phyloP scores from a whole-genome alignment of 2,113 vertebrate genomes.

The Orycteropus afer region DNA sequence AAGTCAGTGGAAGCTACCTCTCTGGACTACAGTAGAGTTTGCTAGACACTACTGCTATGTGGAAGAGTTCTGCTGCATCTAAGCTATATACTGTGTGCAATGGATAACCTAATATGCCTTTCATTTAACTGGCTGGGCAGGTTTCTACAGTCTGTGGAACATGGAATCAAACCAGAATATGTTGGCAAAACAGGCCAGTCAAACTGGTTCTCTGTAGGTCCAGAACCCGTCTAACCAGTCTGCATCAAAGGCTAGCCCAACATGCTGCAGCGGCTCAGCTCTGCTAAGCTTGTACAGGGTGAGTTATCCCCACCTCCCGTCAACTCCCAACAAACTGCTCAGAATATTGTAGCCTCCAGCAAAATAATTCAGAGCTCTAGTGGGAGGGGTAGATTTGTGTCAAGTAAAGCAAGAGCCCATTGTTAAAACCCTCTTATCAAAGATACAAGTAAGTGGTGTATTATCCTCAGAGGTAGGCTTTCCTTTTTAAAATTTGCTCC shows the following conservation, averaged over 20 bases:
- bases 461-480: slow-evolving; percentile 57
- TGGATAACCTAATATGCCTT: slow-evolving; percentile 94
- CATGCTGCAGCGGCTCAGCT: slow-evolving; percentile 87
- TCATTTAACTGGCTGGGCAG: slow-evolving; percentile 94
- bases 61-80: slow-evolving; percentile 86
- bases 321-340: slow-evolving; percentile 83
- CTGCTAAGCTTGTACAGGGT: slow-evolving; percentile 78
- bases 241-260: slow-evolving; percentile 89
- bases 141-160: slow-evolving; percentile 91
- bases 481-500: slow-evolving; percentile 55
- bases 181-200: slow-evolving; percentile 91
- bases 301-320: slow-evolving; percentile 88
- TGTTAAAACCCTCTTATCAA: slow-evolving; percentile 80
- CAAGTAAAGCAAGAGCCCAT: slow-evolving; percentile 82
- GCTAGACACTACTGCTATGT: slow-evolving; percentile 78
- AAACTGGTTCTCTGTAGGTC: slow-evolving; percentile 88
- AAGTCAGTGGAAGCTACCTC: slow-evolving; percentile 82
- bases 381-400: slow-evolving; percentile 82
- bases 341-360: slow-evolving; percentile 92
- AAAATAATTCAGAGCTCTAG: slow-evolving; percentile 87
- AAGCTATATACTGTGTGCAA: slow-evolving; percentile 89
- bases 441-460: slow-evolving; percentile 69
- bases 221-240: slow-evolving; percentile 90
- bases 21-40: slow-evolving; percentile 87
- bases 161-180: slow-evolving; percentile 93